Conservation (phyloP, 1,140 invertebrate genomes). For the Rhizoglyphus robini region DNA sequence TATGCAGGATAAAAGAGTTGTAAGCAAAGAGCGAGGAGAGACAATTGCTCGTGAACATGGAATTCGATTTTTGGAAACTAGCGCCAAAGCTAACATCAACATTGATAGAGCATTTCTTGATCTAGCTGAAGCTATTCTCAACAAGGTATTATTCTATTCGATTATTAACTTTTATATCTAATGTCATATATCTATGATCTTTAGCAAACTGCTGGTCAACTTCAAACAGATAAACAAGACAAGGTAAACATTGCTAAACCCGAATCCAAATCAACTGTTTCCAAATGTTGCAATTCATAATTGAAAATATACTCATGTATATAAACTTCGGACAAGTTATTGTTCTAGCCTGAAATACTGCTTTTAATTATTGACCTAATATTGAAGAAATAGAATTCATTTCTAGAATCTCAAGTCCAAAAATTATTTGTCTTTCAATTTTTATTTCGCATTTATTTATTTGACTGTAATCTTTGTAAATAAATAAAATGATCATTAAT, state of each 20-base stretch:
- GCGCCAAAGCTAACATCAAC: conserved; percentile 94
- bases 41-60: conserved; percentile 90
- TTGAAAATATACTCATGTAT: conserved; percentile 5
- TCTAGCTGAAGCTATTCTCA: conserved; percentile 85
- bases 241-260: conserved; percentile 26
- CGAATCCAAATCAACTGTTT: conserved; percentile 21
- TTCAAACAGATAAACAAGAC: conserved; percentile 25
- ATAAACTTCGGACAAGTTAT: not conserved
- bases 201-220: conserved; percentile 26
- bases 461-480: not conserved
- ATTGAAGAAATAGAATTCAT: not conserved
- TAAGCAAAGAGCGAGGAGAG: conserved; percentile 75
- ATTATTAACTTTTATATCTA: not conserved
- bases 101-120: conserved; percentile 95
- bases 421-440: conserved; percentile 7
- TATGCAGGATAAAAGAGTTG: conserved; percentile 91
- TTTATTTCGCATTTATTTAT: conserved; percentile 2
- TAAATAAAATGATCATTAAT: conserved; percentile 1
- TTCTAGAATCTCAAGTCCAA: not conserved
- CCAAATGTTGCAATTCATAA: conserved; percentile 25
- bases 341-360: not conserved
- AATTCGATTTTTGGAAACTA: conserved; percentile 97
- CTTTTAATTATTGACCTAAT: too few species aligned
- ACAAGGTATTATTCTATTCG: conserved; percentile 42
- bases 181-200: not conserved